These are phyloP conservation scores for Cerceris ruficornis DNA, from an alignment of 2,888 invertebrate genomes.

Conservation along the genomic window DNA sequence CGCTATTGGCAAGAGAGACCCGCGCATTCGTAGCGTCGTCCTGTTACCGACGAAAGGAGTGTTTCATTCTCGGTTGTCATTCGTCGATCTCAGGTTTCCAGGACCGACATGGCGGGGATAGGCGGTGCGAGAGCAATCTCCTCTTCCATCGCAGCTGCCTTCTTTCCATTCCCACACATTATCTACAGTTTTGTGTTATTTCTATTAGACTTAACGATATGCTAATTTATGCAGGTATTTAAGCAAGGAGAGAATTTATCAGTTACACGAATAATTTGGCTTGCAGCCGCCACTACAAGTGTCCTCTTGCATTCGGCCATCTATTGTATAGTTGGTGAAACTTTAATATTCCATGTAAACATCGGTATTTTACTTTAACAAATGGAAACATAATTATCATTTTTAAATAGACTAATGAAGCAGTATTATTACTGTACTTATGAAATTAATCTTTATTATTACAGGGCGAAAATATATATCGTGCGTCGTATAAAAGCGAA, in stretches of 20 bases:
- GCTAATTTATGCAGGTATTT: background rate
- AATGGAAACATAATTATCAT: background rate
- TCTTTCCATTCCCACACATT: too few relatives aligned
- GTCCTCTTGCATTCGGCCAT: background rate
- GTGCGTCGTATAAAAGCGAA: slow-evolving; percentile 4
- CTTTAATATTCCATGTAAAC: slow-evolving; percentile 13
- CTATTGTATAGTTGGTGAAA: slow-evolving; percentile 13
- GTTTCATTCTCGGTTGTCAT: too few relatives aligned
- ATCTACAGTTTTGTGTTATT: too few relatives aligned
- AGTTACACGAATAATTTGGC: slow-evolving; percentile 1
- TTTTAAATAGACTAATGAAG: background rate
- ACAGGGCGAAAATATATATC: slow-evolving; percentile 4
- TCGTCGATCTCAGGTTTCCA: too few relatives aligned
- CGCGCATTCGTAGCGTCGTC: too few relatives aligned
- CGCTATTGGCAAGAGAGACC: too few relatives aligned
- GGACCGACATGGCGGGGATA: too few relatives aligned
- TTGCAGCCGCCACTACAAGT: background rate
- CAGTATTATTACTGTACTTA: background rate
- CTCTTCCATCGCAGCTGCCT: too few relatives aligned
- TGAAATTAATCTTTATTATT: slow-evolving; percentile 1
- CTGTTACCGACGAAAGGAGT: too few relatives aligned
- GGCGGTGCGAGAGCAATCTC: too few relatives aligned
- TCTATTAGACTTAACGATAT: too few relatives aligned
- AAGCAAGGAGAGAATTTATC: background rate
- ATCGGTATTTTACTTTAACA: background rate